phyloP scores from a whole-genome alignment of 2,797 vertebrate genomes.

The Enteromius trimaculatus region DNA sequence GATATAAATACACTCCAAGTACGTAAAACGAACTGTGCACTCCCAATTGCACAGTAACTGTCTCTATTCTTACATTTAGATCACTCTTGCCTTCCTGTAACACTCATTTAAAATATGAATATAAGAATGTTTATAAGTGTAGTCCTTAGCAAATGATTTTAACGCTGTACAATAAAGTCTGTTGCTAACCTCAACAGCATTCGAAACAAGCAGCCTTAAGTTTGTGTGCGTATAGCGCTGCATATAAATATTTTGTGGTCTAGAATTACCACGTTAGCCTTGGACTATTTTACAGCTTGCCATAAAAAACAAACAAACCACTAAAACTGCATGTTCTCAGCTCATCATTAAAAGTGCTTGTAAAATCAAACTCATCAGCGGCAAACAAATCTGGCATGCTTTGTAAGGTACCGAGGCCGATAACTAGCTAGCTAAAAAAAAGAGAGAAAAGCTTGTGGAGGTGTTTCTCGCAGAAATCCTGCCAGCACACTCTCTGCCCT shows the following conservation, averaged over 20 bases:
- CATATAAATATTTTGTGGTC: neutral
- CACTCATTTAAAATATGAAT: neutral
- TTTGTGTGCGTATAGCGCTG: neutral
- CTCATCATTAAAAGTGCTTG: slow-evolving; percentile 5
- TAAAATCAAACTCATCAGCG: neutral
- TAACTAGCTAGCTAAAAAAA: neutral
- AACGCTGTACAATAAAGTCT: neutral
- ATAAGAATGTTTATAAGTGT: neutral
- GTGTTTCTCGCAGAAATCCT: slow-evolving; percentile 59
- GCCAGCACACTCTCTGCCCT: slow-evolving; percentile 60
- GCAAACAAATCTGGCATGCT: slow-evolving; percentile 16
- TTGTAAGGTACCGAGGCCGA: neutral
- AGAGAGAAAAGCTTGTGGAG: slow-evolving; percentile 27
- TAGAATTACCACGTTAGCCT: neutral
- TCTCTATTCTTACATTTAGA: neutral
- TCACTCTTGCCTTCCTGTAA: neutral
- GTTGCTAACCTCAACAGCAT: neutral
- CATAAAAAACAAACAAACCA: neutral
- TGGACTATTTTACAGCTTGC: slow-evolving; percentile 1
- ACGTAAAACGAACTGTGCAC: neutral
- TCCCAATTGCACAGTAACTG: no score
- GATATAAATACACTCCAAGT: neutral
- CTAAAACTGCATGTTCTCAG: slow-evolving; percentile 11
- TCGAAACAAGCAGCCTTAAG: neutral
- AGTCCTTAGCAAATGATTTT: neutral